A percentile compares a stretch with the other conserved stretches of the same genome.
These are phyloP conservation scores for Neodiprion pinetum DNA, from an alignment of 1,140 invertebrate genomes.

Conservation along the genomic window DNA sequence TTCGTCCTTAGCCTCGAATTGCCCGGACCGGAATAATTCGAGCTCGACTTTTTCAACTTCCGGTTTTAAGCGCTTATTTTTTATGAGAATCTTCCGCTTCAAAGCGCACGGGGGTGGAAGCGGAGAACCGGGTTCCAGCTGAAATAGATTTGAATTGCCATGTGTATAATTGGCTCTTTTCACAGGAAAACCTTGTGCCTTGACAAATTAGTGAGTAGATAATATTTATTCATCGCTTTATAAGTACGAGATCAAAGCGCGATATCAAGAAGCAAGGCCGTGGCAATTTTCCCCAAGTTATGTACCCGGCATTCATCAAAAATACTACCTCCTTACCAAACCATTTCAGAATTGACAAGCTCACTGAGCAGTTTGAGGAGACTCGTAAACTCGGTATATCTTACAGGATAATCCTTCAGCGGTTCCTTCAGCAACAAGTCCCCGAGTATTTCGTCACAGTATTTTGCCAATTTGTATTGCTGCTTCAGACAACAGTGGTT, in stretches of 20 bases:
- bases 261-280: neutral
- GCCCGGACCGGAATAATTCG: constrained; percentile 87
- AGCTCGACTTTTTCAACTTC: constrained; percentile 96
- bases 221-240: neutral
- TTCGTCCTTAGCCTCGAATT: constrained; percentile 87
- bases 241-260: neutral
- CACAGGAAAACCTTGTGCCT: neutral
- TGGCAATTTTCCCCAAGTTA: no score
- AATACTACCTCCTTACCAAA: neutral
- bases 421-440: constrained; percentile 92
- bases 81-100: constrained; percentile 97
- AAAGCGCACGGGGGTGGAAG: constrained; percentile 90
- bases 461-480: constrained; percentile 98
- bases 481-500: constrained; percentile 98
- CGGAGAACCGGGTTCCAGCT: constrained; percentile 85
- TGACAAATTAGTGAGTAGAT: neutral
- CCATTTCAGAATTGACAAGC: no score
- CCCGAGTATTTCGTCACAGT: constrained; percentile 96
- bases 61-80: constrained; percentile 97
- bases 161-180: neutral
- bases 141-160: constrained; percentile 27
- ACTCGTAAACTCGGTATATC: constrained; percentile 24
- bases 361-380: no score
- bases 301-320: no score
- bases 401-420: constrained; percentile 87